Base-by-base conservation (phyloP, 2,888 invertebrate species). In the Cerastoderma edule region DNA sequence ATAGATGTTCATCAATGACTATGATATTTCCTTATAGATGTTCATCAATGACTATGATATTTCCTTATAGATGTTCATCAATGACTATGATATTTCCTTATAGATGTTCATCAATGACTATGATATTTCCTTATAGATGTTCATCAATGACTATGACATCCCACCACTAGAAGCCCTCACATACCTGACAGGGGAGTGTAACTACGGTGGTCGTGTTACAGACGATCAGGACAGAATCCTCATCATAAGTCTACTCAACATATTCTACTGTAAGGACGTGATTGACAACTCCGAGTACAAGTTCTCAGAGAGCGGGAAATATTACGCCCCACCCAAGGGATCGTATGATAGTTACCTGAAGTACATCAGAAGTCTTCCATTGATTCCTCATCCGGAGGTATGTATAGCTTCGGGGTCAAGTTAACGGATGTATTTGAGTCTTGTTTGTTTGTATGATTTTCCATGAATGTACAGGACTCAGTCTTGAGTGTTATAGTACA, bases 141-240 rank as follows among this genome's bases (percentile, higher is more conserved):
- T 93, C 79, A 87, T 93, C 57, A 92, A 92, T 83, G 92, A 92
- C 63, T 93, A 93, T 78, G 89, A 90, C 6, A 87, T 89, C 8
- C 83, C 92, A 0, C 93, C 93, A 13, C 83, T 93, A 32, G 92
- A 91, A 53, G 93, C 92, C 16, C 79, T 93, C 72, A 85, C 84
- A 8, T 93, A 93, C 78, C 77, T 93, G 70, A 92, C 92, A 0
- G 92, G 92, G 22, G 91, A 93, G 82, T 93, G 93, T 84, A 92
- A 92, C 83, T 93, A 93, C 78, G 93, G 93, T 6, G 93, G 93
- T 3, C 85, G 92, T 56, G 93, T 93, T 32, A 92, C 93, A 10
- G 93, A 93, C 70, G 90, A 92, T 78, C 83, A 87, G 64, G 93
- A 93, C 74, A 82, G 92, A 6, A 88, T 92, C 5, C 89, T 92